Evolutionary conservation across 2,797 vertebrate genomes (phyloP).

Genomic region (Phrynocephalus guinanensis): DNA sequence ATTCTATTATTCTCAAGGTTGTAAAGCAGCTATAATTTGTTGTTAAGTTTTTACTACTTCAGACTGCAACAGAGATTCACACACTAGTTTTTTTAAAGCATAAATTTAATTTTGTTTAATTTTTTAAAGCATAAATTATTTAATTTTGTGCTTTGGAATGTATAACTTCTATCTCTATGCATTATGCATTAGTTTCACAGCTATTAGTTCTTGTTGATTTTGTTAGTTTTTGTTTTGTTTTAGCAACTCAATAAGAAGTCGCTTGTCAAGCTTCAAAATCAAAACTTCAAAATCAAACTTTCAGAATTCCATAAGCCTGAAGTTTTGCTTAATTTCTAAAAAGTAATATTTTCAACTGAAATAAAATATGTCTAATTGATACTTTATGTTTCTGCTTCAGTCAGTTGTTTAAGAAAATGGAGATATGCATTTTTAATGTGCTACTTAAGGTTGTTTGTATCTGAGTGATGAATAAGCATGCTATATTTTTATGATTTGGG

Average conservation of each 20-base stretch:
- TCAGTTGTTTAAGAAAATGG: background rate
- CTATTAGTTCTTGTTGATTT: background rate
- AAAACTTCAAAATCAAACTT: background rate
- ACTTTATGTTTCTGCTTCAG: background rate
- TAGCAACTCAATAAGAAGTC: background rate
- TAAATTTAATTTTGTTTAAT: background rate
- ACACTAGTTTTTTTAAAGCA: background rate
- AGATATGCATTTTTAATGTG: background rate
- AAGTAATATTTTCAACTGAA: background rate
- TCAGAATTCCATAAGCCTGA: background rate
- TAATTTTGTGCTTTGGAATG: background rate
- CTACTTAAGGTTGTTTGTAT: background rate
- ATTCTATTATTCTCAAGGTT: background rate
- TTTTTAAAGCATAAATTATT: background rate
- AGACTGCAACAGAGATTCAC: background rate
- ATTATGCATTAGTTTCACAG: background rate
- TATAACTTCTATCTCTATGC: background rate
- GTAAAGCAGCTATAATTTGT: background rate
- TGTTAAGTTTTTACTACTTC: background rate
- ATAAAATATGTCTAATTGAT: conserved; percentile 19
- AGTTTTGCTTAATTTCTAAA: background rate
- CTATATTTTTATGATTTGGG: conserved; percentile 10
- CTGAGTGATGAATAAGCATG: background rate
- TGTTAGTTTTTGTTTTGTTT: background rate
- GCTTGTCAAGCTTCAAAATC: background rate